Evolutionary conservation across 2,888 invertebrate species (phyloP).

Genomic region (Zonitis immaculata): DNA sequence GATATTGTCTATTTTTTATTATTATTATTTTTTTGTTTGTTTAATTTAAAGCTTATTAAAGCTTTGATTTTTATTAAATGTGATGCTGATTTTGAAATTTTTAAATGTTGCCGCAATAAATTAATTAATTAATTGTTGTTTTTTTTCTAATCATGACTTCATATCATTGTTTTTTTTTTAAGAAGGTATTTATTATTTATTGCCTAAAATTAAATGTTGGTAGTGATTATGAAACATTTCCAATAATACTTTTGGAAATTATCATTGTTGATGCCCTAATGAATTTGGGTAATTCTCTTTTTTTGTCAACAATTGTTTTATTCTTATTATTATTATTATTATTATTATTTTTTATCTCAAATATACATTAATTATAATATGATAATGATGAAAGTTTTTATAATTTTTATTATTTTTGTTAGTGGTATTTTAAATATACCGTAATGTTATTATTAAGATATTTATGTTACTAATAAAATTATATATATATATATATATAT

Average conservation of each 20-base stretch:
- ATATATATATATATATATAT: too few relatives aligned
- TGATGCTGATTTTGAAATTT: slow-evolving; percentile 3
- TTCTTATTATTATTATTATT: not conserved
- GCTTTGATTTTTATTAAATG: not conserved
- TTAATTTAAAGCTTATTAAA: too few relatives aligned
- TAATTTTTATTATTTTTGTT: slow-evolving; percentile 17
- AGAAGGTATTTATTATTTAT: too few relatives aligned
- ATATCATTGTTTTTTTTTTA: too few relatives aligned
- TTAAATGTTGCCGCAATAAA: not conserved
- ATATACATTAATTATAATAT: not conserved
- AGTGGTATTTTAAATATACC: slow-evolving; percentile 14
- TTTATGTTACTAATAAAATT: slow-evolving; percentile 28
- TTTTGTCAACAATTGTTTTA: not conserved
- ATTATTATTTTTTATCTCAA: too few relatives aligned
- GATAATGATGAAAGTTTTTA: not conserved
- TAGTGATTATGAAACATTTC: slow-evolving; percentile 15
- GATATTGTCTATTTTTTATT: not conserved
- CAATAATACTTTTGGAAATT: too few relatives aligned
- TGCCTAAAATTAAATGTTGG: slow-evolving; percentile 12
- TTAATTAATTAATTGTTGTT: not conserved
- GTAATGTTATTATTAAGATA: slow-evolving; percentile 21
- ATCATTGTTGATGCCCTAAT: slow-evolving; percentile 10
- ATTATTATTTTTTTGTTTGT: too few relatives aligned
- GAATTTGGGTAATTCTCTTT: not conserved
- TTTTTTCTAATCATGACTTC: slow-evolving; percentile 3